A percentile compares a stretch with the other conserved stretches of the same genome.
These are phyloP conservation scores for Hexactinellida sp. DNA, from an alignment of 37 sponge, comb jelly and placozoan species.

Conservation along the genomic window DNA sequence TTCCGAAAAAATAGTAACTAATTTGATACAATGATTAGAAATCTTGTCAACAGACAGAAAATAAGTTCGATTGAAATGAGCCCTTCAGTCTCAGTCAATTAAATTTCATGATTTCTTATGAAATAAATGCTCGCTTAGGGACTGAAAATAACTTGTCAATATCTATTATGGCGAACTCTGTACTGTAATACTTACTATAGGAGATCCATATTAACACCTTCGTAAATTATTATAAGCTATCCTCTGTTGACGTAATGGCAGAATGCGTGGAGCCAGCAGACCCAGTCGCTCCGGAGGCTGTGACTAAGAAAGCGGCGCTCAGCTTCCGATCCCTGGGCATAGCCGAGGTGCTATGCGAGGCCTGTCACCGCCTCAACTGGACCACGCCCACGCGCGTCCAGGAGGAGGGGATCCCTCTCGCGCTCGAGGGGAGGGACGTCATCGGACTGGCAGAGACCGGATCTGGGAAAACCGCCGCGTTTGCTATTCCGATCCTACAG, in stretches of 20 bases:
- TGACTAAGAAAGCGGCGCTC: background rate
- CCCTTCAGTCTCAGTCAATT: too few species aligned
- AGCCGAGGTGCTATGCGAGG: slow-evolving; percentile 73
- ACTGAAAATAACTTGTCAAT: too few species aligned
- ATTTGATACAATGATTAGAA: too few species aligned
- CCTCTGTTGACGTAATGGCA: too few species aligned
- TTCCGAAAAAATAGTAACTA: background rate
- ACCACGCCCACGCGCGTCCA: slow-evolving; percentile 79
- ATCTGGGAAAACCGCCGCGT: slow-evolving; percentile 93
- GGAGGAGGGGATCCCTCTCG: slow-evolving; percentile 76
- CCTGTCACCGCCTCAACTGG: slow-evolving; percentile 72
- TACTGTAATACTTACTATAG: too few species aligned
- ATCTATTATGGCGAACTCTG: too few species aligned
- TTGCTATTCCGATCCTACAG: slow-evolving; percentile 87
- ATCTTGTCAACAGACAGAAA: too few species aligned
- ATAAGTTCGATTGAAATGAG: too few species aligned
- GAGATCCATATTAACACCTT: too few species aligned
- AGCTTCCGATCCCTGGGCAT: slow-evolving; percentile 46
- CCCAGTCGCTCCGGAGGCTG: background rate
- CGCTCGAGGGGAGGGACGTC: slow-evolving; percentile 70
- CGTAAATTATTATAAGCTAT: too few species aligned
- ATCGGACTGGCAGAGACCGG: slow-evolving; percentile 98
- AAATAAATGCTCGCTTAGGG: too few species aligned
- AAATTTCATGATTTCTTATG: too few species aligned
- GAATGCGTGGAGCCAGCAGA: background rate